A percentile compares a stretch with the other conserved stretches of the same genome.
Evolutionary conservation across 2,888 invertebrate species (phyloP).

Genomic region (Catocala sponsa): DNA sequence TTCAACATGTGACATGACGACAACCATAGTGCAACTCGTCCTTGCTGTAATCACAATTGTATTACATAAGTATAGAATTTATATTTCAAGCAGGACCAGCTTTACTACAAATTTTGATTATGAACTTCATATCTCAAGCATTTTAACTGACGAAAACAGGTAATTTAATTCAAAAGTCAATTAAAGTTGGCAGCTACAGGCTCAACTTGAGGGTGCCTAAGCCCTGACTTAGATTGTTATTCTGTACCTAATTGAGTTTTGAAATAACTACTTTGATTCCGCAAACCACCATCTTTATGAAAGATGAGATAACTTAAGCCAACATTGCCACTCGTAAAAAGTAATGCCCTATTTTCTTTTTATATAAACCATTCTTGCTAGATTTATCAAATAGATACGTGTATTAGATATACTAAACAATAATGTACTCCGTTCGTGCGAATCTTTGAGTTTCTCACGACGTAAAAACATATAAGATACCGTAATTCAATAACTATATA

Average conservation of each 20-base stretch:
- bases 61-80: not conserved
- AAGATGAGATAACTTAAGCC: slow-evolving; percentile 3
- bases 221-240: slow-evolving; percentile 41
- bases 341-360: slow-evolving; percentile 27
- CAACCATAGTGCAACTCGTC: slow-evolving; percentile 7
- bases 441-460: slow-evolving; percentile 34
- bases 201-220: slow-evolving; percentile 36
- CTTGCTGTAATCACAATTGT: not conserved
- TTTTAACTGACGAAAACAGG: slow-evolving; percentile 25
- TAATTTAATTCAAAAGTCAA: slow-evolving; percentile 49
- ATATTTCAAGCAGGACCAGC: not conserved
- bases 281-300: slow-evolving; percentile 6
- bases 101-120: slow-evolving; percentile 14
- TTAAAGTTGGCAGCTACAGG: slow-evolving; percentile 41
- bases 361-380: slow-evolving; percentile 9
- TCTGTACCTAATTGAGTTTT: slow-evolving; percentile 43
- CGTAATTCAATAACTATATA: slow-evolving; percentile 30
- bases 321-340: slow-evolving; percentile 23
- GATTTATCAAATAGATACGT: slow-evolving; percentile 21
- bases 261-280: slow-evolving; percentile 37
- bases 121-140: slow-evolving; percentile 27
- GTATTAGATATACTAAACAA: slow-evolving; percentile 18
- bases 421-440: slow-evolving; percentile 18
- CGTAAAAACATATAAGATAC: slow-evolving; percentile 10
- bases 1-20: not conserved